These are phyloP conservation scores for Ennomos quercinarius DNA, from an alignment of 2,888 invertebrate species.

Conservation along the genomic window DNA sequence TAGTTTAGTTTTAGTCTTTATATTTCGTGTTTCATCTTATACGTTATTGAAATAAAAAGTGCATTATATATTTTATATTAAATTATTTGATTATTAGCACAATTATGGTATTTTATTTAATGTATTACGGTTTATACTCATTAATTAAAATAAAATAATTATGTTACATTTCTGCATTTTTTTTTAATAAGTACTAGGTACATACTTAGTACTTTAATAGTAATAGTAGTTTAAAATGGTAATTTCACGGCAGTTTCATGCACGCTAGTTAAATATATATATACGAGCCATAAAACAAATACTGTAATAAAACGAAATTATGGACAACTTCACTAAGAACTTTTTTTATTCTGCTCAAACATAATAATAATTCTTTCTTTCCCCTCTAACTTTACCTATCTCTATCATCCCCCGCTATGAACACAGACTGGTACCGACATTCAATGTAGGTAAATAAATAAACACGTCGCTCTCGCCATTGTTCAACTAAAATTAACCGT, in stretches of 20 bases:
- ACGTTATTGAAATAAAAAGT: too few relatives aligned
- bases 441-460: constrained; percentile 68
- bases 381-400: constrained; percentile 3
- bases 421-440: constrained; percentile 54
- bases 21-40: too few relatives aligned
- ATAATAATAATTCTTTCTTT: neutral
- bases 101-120: too few relatives aligned
- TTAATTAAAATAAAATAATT: too few relatives aligned
- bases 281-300: neutral
- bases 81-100: too few relatives aligned
- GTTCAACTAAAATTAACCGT: constrained; percentile 62
- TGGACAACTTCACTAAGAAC: neutral
- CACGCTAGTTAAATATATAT: neutral
- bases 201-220: too few relatives aligned
- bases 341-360: neutral
- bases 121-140: too few relatives aligned
- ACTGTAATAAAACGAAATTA: too few relatives aligned
- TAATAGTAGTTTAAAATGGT: neutral
- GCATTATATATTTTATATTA: too few relatives aligned
- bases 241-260: neutral
- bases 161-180: too few relatives aligned
- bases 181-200: too few relatives aligned
- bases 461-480: constrained; percentile 58
- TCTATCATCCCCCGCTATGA: constrained; percentile 21
- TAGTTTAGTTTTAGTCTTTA: too few relatives aligned